Evolutionary conservation across 2,797 vertebrate species (phyloP), one percentile per base, ranked within the genome.

Genomic region (Chelidonichthys spinosus): DNA sequence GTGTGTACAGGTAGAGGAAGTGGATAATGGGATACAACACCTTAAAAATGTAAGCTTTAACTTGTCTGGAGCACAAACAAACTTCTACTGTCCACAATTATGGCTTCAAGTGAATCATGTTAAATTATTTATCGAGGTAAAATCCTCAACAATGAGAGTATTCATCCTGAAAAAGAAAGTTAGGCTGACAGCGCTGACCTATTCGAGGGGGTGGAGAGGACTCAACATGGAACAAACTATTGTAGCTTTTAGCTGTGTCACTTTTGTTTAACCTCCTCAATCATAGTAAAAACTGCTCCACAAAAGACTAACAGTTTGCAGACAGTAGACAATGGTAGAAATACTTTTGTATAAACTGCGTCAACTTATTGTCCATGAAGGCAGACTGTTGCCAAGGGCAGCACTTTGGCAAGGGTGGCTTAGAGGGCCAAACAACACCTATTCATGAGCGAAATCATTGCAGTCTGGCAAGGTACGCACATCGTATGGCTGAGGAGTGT

Each of bases 41-140:
- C 74, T 70, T 56, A 18, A 63, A 75, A 86, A 82, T 73, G 54
- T 61, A 72, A 79, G 63, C 42, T 10, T 71, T 66, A 82, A 85
- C 70, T 87, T 35, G 36, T 39, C 36, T 39, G 68, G 81, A 80
- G 66, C 74, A 82, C 56, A 60, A 58, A 81, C 10, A 54, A 18
- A 25, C 25, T 25, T 61, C 69, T 54, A 76, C n/a, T 43, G 52
- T 49, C 53, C 18, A 32, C 36, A 54, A 61, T 15, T 60, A 43
- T 69, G 39, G 42, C 61, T 65, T 18, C 47, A 49, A 74, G 5
- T 46, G 11, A 75, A 33, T 7, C 40, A 18, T 76, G 17, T 49
- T 75, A 46, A 82, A 76, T 77, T 69, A 35, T 84, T 83, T 49
- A 74, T 78, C 18, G 62, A 55, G 69, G 65, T 74, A 47, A 58